These are phyloP conservation scores for Clostera curtula DNA, from an alignment of 2,888 invertebrate genomes.

Conservation along the genomic window DNA sequence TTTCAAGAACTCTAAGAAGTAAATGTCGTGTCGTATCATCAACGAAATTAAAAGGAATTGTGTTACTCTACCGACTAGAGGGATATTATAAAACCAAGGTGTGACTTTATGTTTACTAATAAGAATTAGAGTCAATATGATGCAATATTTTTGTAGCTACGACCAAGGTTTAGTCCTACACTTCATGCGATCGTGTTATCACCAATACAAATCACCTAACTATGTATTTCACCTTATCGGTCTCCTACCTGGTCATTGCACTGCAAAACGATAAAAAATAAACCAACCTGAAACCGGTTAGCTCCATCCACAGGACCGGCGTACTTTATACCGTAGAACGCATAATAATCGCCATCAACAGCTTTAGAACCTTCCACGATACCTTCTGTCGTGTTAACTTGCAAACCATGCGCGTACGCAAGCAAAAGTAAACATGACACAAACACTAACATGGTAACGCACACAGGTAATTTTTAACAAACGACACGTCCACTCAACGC, in stretches of 20 bases:
- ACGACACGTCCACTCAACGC: slow-evolving; percentile 2
- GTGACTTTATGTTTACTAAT: too few species aligned
- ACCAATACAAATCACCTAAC: not conserved
- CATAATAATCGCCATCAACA: slow-evolving; percentile 35
- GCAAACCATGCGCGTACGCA: slow-evolving; percentile 24
- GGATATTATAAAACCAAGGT: too few species aligned
- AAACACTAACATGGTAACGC: slow-evolving; percentile 19
- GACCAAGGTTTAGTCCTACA: too few species aligned
- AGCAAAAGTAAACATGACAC: slow-evolving; percentile 18
- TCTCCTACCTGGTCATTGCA: too few species aligned
- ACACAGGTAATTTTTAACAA: slow-evolving; percentile 8
- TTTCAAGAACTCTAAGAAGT: too few species aligned
- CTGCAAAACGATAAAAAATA: not conserved
- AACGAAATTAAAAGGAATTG: too few species aligned
- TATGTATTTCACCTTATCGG: not conserved
- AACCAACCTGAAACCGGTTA: slow-evolving; percentile 46
- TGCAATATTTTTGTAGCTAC: too few species aligned
- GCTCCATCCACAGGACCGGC: slow-evolving; percentile 35
- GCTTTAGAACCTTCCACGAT: slow-evolving; percentile 35
- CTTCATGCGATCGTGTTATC: too few species aligned
- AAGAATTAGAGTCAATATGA: too few species aligned
- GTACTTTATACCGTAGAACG: slow-evolving; percentile 55
- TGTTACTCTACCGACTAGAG: too few species aligned
- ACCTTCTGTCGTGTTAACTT: slow-evolving; percentile 49
- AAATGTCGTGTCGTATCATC: too few species aligned